A percentile compares a stretch with the other conserved stretches of the same genome.
phyloP scores from a whole-genome alignment of 2,797 vertebrate species.

The Danionella dracula region DNA sequence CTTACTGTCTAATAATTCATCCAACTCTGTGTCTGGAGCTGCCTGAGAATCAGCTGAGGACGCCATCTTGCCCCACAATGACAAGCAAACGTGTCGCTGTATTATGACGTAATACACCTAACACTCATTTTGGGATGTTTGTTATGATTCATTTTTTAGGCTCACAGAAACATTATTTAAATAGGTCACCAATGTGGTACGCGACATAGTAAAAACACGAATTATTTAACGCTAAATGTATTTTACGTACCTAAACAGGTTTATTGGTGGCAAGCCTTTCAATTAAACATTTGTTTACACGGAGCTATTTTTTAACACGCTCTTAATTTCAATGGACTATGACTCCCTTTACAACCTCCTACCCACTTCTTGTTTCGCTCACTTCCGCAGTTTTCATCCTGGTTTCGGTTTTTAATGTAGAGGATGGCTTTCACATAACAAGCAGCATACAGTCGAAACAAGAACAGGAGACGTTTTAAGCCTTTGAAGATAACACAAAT shows the following conservation, averaged over 20 bases:
- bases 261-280: too few relatives aligned
- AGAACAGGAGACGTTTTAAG: background rate
- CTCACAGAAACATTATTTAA: too few relatives aligned
- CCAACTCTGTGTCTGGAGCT: constrained; percentile 67
- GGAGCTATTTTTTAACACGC: too few relatives aligned
- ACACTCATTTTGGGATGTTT: background rate
- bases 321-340: too few relatives aligned
- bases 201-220: too few relatives aligned
- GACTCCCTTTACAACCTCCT: background rate
- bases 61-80: constrained; percentile 61
- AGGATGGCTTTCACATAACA: background rate
- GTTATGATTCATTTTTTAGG: background rate
- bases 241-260: too few relatives aligned
- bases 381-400: background rate
- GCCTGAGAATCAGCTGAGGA: constrained; percentile 51
- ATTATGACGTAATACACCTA: constrained; percentile 22
- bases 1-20: constrained; percentile 78
- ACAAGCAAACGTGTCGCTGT: constrained; percentile 10
- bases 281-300: too few relatives aligned
- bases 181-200: too few relatives aligned
- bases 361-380: background rate
- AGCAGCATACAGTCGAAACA: background rate
- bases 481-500: background rate
- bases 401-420: background rate
- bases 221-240: too few relatives aligned